Evolutionary conservation across 2,888 invertebrate genomes (phyloP).

Genomic region (Drosophila stalkeri): DNA sequence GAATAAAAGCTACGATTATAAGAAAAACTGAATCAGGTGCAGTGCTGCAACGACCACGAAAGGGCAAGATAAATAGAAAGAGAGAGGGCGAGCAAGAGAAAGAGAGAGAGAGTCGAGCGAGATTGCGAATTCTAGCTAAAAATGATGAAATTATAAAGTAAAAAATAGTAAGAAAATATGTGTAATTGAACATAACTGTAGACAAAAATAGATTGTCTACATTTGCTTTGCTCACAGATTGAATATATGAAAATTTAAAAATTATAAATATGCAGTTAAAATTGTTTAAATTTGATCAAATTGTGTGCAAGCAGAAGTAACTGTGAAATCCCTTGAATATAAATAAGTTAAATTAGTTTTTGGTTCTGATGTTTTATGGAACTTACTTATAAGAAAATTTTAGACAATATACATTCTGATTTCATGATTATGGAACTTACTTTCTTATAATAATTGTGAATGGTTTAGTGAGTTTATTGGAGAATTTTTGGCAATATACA

Average conservation of each 20-base stretch:
- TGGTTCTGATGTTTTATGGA: constrained; percentile 21
- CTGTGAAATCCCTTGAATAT: neutral
- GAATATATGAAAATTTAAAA: neutral
- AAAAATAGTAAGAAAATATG: neutral
- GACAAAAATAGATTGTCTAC: neutral
- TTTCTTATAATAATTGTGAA: neutral
- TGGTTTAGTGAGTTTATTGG: constrained; percentile 30
- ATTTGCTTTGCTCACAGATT: neutral
- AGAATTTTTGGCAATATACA: constrained; percentile 37
- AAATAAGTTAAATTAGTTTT: neutral
- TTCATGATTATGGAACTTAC: constrained; percentile 12
- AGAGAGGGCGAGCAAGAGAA: neutral
- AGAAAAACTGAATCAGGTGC: neutral
- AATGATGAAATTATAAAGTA: neutral
- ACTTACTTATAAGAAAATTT: neutral
- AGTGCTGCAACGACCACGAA: constrained; percentile 5
- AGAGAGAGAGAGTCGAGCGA: neutral
- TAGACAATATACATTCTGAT: constrained; percentile 8
- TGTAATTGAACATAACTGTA: neutral
- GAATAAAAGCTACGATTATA: neutral
- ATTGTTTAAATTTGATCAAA: neutral
- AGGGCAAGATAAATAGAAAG: neutral
- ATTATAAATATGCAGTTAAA: neutral
- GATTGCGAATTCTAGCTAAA: neutral
- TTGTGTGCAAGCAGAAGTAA: neutral